Percentiles rank a stretch among this genome's conserved stretches.
Conservation (phyloP, 2,797 vertebrate genomes). For the Spatula clypeata region DNA sequence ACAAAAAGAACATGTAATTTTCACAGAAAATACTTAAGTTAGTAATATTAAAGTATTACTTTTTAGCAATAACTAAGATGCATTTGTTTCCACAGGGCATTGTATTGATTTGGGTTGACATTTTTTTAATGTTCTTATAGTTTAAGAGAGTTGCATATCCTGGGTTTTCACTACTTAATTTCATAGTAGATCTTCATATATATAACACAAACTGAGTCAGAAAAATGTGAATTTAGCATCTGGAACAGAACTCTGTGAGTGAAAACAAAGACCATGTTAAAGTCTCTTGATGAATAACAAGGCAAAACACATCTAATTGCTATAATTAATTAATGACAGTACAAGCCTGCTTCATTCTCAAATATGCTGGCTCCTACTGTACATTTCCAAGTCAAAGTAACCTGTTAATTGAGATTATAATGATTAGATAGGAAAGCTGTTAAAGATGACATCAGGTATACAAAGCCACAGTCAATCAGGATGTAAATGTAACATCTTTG, state of each 20-base stretch:
- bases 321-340: background rate
- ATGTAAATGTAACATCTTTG: background rate
- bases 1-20: background rate
- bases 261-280: background rate
- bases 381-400: slow-evolving; percentile 35
- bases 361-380: background rate
- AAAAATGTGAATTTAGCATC: background rate
- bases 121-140: background rate
- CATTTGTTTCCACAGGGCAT: background rate
- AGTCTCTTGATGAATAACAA: background rate
- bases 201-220: background rate
- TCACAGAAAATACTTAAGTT: background rate
- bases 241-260: background rate
- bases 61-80: background rate
- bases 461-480: background rate
- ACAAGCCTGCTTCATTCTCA: background rate
- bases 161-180: background rate
- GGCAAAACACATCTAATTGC: background rate
- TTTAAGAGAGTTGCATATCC: background rate
- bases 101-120: background rate
- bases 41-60: background rate
- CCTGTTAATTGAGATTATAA: background rate
- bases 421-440: background rate
- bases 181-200: background rate
- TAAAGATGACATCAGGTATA: background rate